A percentile compares a stretch with the other conserved stretches of the same genome.
Evolutionary conservation across 2,797 vertebrate species (phyloP).

Genomic region (Rhinogobio ventralis): DNA sequence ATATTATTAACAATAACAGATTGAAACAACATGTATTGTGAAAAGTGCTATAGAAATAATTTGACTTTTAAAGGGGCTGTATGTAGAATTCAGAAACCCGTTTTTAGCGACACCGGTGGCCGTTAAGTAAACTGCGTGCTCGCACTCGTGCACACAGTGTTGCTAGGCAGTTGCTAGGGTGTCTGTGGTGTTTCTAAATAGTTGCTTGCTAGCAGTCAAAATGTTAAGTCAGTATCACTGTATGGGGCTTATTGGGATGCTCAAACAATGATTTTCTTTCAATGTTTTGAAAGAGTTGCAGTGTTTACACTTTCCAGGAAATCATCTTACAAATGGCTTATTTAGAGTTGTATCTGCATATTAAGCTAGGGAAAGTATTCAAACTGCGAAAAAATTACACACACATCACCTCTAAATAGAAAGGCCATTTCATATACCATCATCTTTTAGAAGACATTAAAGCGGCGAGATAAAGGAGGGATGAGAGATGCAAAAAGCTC

Average conservation of each 20-base stretch:
- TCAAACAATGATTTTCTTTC: not conserved
- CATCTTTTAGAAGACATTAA: slow-evolving; percentile 43
- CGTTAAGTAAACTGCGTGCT: too few relatives aligned
- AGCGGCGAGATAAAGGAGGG: slow-evolving; percentile 29
- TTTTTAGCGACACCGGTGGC: too few relatives aligned
- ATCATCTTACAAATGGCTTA: slow-evolving; percentile 1
- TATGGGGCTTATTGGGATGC: not conserved
- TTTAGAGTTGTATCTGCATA: not conserved
- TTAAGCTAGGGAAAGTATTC: slow-evolving; percentile 6
- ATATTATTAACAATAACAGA: too few relatives aligned
- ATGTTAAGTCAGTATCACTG: not conserved
- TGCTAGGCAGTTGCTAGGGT: not conserved
- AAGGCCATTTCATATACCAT: slow-evolving; percentile 4
- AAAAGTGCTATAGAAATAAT: too few relatives aligned
- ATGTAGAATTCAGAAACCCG: too few relatives aligned
- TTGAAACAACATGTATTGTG: too few relatives aligned
- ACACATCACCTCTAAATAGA: slow-evolving; percentile 7
- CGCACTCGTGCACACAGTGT: not conserved
- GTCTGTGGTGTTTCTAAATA: not conserved
- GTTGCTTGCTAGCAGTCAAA: not conserved
- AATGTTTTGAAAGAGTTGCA: not conserved
- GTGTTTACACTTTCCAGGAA: not conserved
- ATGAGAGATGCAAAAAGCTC: slow-evolving; percentile 38
- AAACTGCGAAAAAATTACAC: not conserved
- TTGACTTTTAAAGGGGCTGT: too few relatives aligned